phyloP scores from a whole-genome alignment of 2,113 vertebrate genomes.

The Carassius carassius region DNA sequence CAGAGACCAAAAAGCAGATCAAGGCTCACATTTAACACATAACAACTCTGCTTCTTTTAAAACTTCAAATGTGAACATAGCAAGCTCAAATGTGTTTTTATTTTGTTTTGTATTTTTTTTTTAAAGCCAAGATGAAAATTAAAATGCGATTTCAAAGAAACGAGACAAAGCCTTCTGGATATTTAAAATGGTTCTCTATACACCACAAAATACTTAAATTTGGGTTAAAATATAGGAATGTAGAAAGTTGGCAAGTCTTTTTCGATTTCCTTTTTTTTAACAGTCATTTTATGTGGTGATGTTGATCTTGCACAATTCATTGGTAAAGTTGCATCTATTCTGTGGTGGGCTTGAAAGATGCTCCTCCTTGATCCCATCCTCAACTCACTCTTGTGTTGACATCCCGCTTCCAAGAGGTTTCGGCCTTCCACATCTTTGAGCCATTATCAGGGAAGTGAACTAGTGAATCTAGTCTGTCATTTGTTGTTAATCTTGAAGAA shows the following conservation, averaged over 20 bases:
- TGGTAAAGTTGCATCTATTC: constrained; percentile 66
- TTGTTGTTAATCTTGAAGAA: constrained; percentile 78
- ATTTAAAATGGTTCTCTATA: constrained; percentile 85
- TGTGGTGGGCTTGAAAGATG: constrained; percentile 62
- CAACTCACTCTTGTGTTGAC: constrained; percentile 59
- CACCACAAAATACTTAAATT: constrained; percentile 91
- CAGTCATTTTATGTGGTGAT: constrained; percentile 77
- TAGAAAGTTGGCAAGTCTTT: constrained; percentile 79
- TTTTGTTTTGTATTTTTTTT: constrained; percentile 56
- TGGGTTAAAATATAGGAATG: constrained; percentile 85
- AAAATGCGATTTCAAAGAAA: constrained; percentile 77
- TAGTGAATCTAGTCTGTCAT: constrained; percentile 79
- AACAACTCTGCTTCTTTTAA: constrained; percentile 79
- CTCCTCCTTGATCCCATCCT: constrained; percentile 58
- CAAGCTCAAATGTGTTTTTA: constrained; percentile 78
- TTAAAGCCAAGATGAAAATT: constrained; percentile 76
- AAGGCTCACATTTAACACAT: constrained; percentile 80
- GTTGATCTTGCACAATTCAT: constrained; percentile 62
- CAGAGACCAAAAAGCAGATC: constrained; percentile 86
- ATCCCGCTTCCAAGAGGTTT: constrained; percentile 62
- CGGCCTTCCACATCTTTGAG: constrained; percentile 72
- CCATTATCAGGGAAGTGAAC: constrained; percentile 79
- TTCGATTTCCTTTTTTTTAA: constrained; percentile 65
- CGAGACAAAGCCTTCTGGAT: constrained; percentile 78
- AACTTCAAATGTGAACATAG: constrained; percentile 78